Conservation (phyloP, 2,888 invertebrate species). For the Eilema depressum region DNA sequence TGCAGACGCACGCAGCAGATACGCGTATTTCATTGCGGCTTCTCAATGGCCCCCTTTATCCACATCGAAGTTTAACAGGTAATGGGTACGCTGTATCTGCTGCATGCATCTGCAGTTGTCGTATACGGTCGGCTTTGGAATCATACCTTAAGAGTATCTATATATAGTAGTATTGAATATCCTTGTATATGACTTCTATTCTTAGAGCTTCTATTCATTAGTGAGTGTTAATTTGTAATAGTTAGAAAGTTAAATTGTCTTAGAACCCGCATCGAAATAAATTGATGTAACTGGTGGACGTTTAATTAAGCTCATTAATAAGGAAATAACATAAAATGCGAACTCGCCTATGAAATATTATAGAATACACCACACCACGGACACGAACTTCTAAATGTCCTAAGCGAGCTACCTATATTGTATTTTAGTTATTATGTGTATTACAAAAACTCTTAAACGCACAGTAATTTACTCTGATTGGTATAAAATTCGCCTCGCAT, state of each 20-base stretch:
- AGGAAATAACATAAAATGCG: background rate
- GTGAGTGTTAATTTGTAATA: background rate
- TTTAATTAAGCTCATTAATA: background rate
- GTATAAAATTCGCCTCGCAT: background rate
- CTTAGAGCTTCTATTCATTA: background rate
- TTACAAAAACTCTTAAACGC: background rate
- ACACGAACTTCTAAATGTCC: background rate
- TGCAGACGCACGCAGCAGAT: no score
- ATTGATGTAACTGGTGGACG: background rate
- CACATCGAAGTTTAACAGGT: no score
- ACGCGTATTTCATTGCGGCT: no score
- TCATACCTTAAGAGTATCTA: no score
- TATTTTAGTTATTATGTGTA: background rate
- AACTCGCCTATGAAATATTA: background rate
- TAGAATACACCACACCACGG: background rate
- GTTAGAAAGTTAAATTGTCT: background rate
- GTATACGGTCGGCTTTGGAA: no score
- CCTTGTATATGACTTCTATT: no score
- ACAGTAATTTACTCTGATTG: background rate
- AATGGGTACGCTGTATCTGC: no score
- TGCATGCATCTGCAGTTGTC: no score
- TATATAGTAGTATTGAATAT: no score
- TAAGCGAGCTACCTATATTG: background rate
- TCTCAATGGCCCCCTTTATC: no score
- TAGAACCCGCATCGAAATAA: slow-evolving; percentile 4